Evolutionary conservation across 1,140 invertebrate species (phyloP), one percentile per base, ranked within the genome.

Genomic region (Euura saliciscinereae): DNA sequence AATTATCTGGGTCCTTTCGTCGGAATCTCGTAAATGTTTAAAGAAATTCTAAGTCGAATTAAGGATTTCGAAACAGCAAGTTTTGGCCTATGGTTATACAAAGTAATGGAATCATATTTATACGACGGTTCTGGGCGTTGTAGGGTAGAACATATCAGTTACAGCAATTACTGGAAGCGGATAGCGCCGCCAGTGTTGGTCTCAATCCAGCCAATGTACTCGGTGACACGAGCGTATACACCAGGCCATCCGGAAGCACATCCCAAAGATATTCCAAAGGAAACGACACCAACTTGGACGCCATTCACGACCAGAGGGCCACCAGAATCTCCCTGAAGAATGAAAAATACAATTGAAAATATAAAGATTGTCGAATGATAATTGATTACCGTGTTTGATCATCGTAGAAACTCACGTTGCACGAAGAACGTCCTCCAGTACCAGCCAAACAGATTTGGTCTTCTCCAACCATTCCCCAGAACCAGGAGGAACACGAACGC

Each of bases 181-280:
- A 6, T 4, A 3, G 10, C 3, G 5, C 6, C 6, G 13, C 13
- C 86, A 3, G 86, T 80, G 72, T 81, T 87, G 51, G 82, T 78
- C 46, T 78, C 80, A 71, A 91, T 89, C 90, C 90, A 91, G 73
- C 86, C 80, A 45, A 90, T 78, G 77, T 87, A 91, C 11, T 83
- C 87, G 6, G 89, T 89, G 13, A 91, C 83, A 75, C 90, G 86
- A 6, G 89, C 89, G 72, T 85, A 90, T 13, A 85, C 90, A 7
- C 86, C 85, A 42, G 90, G 90, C 73, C 83, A 87, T 65, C 89
- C 89, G 0, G 79, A 78, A 77, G 88, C 84, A 76, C 90, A 91
- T 11, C 89, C 89, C 44, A 86, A 81, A 46, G 82, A 83, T 69
- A 85, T 86, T 67, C 88, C 89, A 76, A 90, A 91, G 4, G 90